Percentiles rank a stretch among this genome's conserved stretches.
Conservation (phyloP, 2,113 vertebrate species). For the Rostratula benghalensis region DNA sequence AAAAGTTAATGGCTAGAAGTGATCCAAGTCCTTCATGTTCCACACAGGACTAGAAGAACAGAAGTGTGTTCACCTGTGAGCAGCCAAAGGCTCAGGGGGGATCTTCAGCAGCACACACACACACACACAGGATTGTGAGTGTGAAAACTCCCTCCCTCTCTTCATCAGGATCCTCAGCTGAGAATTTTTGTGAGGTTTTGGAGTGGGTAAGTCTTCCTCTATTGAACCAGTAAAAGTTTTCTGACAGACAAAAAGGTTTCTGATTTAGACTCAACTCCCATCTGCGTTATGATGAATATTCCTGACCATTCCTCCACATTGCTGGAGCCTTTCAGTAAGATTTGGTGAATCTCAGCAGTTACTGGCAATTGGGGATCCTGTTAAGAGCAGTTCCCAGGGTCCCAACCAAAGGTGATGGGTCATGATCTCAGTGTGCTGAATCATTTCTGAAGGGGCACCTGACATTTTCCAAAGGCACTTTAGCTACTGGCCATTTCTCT, state of each 20-base stretch:
- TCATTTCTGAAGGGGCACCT: not conserved
- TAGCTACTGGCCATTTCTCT: not conserved
- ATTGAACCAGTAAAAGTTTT: not conserved
- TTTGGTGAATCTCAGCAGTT: not conserved
- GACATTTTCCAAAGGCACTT: not conserved
- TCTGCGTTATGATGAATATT: not conserved
- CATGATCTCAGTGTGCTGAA: not conserved
- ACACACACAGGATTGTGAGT: not conserved
- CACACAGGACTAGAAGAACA: not conserved
- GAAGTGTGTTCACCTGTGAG: not conserved
- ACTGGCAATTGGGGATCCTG: not conserved
- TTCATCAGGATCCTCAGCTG: not conserved
- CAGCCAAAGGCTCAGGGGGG: not conserved
- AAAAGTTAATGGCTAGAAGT: not conserved
- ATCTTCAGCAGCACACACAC: not conserved
- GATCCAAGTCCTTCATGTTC: not conserved
- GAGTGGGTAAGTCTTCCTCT: not conserved
- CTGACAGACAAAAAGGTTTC: not conserved
- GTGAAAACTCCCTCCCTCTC: not conserved
- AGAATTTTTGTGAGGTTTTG: not conserved
- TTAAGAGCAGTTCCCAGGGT: not conserved
- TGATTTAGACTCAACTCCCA: not conserved
- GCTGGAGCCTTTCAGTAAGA: not conserved
- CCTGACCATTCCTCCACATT: not conserved
- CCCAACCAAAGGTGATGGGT: not conserved